Evolutionary conservation across 2,797 vertebrate genomes (phyloP), one percentile per base, ranked within the genome.

Genomic region (Melanotaenia nigrans): DNA sequence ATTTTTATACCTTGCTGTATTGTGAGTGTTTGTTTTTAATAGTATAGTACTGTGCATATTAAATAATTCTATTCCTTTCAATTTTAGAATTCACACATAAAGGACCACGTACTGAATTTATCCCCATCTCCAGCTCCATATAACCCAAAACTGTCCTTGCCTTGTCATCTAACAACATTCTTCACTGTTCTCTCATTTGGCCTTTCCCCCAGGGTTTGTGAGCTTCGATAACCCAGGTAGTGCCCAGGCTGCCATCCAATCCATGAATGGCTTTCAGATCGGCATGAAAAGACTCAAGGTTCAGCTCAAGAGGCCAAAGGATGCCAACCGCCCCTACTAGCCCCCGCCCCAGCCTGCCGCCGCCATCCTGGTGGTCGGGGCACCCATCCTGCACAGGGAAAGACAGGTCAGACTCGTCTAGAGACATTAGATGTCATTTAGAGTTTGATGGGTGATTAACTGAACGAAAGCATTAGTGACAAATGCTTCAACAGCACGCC

Each of bases 201-300:
- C 73, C 68, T 77, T 75, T 78, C 75, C 88, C 75, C 73, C 95
- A 99, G 98, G 98, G 90, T 99, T 99, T 92, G 97, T 99, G 94
- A 99, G 97, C 93, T 99, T 99, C 86, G 98, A 99, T 94, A 99
- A 99, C 96, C 98, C 97, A 73, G 97, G 96, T 94, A 99, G 97
- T 86, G 98, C 98, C 82, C 97, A 99, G 91, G 97, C 97, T 88
- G 97, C 98, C 93, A 99, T 99, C 94, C 97, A 99, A 91, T 98
- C 97, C 86, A 99, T 99, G 97, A 99, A 99, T 82, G 97, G 98
- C 91, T 99, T 99, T 92, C 97, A 99, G 95, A 99, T 99, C 91
- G 97, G 97, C 93, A 99, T 99, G 97, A 99, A 99, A 93, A 97
- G 98, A 94, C 97, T 99, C 92, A 99, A 99, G 92, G 98, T 99